A percentile compares a stretch with the other conserved stretches of the same genome.
Evolutionary conservation across 2,113 vertebrate species (phyloP).

Genomic region (Puffinus mauretanicus): DNA sequence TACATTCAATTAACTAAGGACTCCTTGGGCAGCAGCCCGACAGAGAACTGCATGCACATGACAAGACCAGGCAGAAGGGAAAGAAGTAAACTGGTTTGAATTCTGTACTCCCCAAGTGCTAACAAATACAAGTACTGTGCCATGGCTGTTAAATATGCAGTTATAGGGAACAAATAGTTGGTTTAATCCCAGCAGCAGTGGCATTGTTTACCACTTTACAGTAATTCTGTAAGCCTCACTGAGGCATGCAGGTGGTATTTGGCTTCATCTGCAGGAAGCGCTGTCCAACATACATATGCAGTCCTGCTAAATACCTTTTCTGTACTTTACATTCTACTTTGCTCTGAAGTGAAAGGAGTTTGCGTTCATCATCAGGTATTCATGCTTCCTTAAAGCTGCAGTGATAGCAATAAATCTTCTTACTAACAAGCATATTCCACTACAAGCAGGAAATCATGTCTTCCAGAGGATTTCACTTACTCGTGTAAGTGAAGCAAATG

Average conservation of each 20-base stretch:
- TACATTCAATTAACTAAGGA: slow-evolving; percentile 74
- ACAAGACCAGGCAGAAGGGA: background rate
- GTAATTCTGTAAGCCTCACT: background rate
- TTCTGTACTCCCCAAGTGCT: background rate
- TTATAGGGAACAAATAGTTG: background rate
- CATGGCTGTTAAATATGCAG: background rate
- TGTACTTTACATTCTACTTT: background rate
- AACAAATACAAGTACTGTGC: background rate
- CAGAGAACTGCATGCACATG: background rate
- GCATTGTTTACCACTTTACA: background rate
- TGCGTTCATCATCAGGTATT: background rate
- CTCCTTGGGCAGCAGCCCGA: slow-evolving; percentile 65
- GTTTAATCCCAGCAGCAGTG: background rate
- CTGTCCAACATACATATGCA: background rate
- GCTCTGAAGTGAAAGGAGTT: background rate
- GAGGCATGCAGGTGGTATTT: background rate
- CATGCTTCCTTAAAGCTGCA: background rate
- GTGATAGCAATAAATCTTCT: background rate
- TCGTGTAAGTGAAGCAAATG: background rate
- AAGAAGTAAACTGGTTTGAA: background rate
- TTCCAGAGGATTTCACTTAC: background rate
- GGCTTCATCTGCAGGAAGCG: background rate
- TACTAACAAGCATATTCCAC: background rate
- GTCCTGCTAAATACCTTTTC: background rate
- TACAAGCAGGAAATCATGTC: background rate